These are phyloP conservation scores for Myiagra hebetior DNA, from an alignment of 2,113 vertebrate species.

Conservation along the genomic window DNA sequence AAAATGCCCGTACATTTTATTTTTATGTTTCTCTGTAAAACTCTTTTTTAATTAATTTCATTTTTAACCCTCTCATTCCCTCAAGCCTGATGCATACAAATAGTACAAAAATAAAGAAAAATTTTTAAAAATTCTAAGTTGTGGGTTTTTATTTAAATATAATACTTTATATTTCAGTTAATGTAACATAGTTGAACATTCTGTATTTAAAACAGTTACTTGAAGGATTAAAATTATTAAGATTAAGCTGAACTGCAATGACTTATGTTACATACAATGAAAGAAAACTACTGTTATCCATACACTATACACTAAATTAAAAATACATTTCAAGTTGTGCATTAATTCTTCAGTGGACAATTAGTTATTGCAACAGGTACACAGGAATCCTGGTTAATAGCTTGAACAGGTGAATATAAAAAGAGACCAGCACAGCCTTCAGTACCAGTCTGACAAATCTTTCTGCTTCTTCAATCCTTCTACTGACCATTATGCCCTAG, in stretches of 20 bases:
- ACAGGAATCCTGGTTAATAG: background rate
- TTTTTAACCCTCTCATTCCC: background rate
- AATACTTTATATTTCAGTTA: background rate
- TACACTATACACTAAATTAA: background rate
- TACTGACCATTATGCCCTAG: background rate
- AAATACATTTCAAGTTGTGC: background rate
- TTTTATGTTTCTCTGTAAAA: background rate
- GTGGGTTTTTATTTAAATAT: background rate
- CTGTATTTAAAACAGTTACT: background rate
- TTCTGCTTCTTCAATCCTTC: background rate
- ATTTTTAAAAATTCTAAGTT: accelerated
- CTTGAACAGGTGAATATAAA: background rate
- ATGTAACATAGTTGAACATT: background rate
- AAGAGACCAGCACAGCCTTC: background rate
- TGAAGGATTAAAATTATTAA: background rate
- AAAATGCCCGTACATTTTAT: background rate
- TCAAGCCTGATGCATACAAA: background rate
- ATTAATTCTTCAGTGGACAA: background rate
- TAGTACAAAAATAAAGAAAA: background rate
- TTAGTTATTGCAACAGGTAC: background rate
- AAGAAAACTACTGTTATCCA: background rate
- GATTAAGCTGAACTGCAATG: background rate
- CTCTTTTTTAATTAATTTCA: background rate
- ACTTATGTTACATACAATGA: background rate
- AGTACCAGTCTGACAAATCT: background rate